Conservation (phyloP, 2,797 vertebrate species). For the Tragelaphus oryx region DNA sequence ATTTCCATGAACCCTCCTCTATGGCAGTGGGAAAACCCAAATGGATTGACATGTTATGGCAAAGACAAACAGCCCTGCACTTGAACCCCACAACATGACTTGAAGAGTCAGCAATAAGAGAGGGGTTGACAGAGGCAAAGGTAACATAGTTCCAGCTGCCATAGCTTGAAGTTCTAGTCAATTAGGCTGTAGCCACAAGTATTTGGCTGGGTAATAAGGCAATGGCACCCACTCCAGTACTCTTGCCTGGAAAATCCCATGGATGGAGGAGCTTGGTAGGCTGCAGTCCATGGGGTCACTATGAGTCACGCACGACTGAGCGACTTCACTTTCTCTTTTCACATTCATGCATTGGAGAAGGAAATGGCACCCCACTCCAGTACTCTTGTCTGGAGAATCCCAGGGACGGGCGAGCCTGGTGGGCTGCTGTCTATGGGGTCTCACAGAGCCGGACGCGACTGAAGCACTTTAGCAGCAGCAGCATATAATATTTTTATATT, state of each 20-base stretch:
- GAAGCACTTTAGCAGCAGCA: background rate
- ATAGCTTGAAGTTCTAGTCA: background rate
- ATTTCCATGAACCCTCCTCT: background rate
- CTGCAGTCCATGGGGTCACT: background rate
- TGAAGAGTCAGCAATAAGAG: background rate
- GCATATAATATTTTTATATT: background rate
- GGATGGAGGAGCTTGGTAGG: background rate
- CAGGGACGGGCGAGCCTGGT: background rate
- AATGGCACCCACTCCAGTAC: background rate
- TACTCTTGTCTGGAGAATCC: background rate
- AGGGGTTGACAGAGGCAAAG: background rate
- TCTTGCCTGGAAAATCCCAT: background rate
- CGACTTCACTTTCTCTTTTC: background rate
- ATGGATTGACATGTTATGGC: background rate
- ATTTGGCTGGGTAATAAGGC: background rate
- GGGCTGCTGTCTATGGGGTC: background rate
- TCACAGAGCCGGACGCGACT: fast-evolving
- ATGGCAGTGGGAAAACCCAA: background rate
- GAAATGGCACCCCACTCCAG: background rate
- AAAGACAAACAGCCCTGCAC: background rate
- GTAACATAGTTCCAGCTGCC: background rate
- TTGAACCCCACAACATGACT: background rate
- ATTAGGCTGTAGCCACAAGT: background rate
- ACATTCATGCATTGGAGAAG: background rate
- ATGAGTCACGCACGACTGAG: fast-evolving